Percentiles rank a stretch among this genome's conserved stretches.
Evolutionary conservation across 1,140 invertebrate genomes (phyloP).

Genomic region (Drepana arcuata): DNA sequence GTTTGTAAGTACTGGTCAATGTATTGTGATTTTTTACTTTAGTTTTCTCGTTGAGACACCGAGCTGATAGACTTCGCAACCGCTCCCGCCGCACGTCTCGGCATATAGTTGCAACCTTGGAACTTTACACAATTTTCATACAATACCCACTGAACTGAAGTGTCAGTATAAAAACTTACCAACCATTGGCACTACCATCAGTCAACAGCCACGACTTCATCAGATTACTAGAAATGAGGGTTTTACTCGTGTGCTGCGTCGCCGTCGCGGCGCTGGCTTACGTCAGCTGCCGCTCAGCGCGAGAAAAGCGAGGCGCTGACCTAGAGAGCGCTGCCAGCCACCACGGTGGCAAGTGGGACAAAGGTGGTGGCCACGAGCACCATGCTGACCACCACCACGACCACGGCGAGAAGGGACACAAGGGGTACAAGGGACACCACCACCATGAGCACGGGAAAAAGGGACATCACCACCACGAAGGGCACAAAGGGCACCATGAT

Average conservation of each 20-base stretch:
- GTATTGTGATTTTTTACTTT: too few relatives aligned
- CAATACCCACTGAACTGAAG: slow-evolving; percentile 42
- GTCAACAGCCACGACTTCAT: slow-evolving; percentile 35
- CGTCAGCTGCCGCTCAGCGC: slow-evolving; percentile 40
- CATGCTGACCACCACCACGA: slow-evolving; percentile 65
- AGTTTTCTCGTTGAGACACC: slow-evolving; percentile 32
- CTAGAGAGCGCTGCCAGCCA: slow-evolving; percentile 68
- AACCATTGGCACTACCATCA: slow-evolving; percentile 33
- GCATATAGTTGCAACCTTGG: slow-evolving; percentile 53
- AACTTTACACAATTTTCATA: slow-evolving; percentile 47
- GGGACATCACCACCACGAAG: slow-evolving; percentile 81
- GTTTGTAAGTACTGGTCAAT: too few relatives aligned
- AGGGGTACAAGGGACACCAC: slow-evolving; percentile 75
- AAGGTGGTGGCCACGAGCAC: slow-evolving; percentile 70
- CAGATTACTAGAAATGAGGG: slow-evolving; percentile 50
- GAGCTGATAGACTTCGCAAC: slow-evolving; percentile 47
- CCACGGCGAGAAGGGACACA: slow-evolving; percentile 71
- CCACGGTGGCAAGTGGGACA: slow-evolving; percentile 73
- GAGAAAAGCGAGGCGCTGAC: slow-evolving; percentile 66
- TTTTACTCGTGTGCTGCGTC: slow-evolving; percentile 41
- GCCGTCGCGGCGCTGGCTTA: slow-evolving; percentile 43
- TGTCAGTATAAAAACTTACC: slow-evolving; percentile 54
- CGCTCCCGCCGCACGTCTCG: slow-evolving; percentile 22
- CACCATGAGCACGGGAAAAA: slow-evolving; percentile 80
- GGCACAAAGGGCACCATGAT: slow-evolving; percentile 79